Conservation (phyloP, 2,888 invertebrate species). For the Agrenia bidenticulata region DNA sequence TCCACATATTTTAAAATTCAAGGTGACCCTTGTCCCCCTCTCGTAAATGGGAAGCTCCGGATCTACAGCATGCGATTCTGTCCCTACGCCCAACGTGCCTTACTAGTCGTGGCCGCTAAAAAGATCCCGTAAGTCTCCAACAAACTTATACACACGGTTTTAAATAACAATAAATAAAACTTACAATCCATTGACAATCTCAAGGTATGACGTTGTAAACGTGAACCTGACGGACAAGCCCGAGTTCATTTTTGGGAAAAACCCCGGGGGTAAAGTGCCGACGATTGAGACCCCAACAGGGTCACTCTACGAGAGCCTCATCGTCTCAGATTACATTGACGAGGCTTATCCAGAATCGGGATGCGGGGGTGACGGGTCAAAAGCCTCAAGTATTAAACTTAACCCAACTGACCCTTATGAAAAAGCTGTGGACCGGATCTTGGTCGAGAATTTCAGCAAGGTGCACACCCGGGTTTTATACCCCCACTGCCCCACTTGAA, state of each 20-base stretch:
- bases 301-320: constrained; percentile 61
- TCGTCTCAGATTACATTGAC: constrained; percentile 63
- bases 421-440: constrained; percentile 71
- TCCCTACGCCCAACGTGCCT: constrained; percentile 55
- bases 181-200: too few relatives aligned
- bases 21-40: constrained; percentile 23
- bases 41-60: constrained; percentile 14
- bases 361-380: constrained; percentile 23
- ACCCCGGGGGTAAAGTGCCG: constrained; percentile 60
- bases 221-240: constrained; percentile 60
- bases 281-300: constrained; percentile 57
- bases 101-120: constrained; percentile 55
- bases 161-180: background rate
- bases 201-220: constrained; percentile 59
- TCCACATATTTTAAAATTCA: too few relatives aligned
- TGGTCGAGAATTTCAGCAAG: constrained; percentile 67
- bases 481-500: too few relatives aligned
- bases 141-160: background rate
- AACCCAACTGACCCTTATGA: constrained; percentile 61
- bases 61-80: constrained; percentile 53
- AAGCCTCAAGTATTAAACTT: constrained; percentile 58
- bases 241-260: constrained; percentile 59
- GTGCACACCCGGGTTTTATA: constrained; percentile 54
- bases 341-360: constrained; percentile 60
- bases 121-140: constrained; percentile 56